Percentiles rank a stretch among this genome's conserved stretches.
These are phyloP conservation scores for Oreochromis grahami DNA, from an alignment of 2,797 vertebrate species.

Conservation along the genomic window DNA sequence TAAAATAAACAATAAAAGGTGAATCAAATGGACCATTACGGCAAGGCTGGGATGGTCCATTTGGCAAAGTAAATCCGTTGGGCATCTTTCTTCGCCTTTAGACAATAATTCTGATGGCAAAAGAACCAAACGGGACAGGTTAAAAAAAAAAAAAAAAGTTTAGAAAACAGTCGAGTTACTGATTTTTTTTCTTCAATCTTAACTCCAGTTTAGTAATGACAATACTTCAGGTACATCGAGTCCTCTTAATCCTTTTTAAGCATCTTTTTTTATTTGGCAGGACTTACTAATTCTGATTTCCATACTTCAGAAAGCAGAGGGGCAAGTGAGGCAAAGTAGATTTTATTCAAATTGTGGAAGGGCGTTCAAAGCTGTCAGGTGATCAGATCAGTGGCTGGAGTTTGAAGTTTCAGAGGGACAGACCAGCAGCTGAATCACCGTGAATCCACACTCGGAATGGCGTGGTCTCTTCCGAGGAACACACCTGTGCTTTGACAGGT, in stretches of 20 bases:
- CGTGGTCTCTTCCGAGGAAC: background rate
- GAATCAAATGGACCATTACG: no score
- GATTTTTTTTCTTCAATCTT: background rate
- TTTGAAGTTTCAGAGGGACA: background rate
- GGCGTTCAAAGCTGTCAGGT: background rate
- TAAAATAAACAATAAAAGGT: no score
- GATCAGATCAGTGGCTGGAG: background rate
- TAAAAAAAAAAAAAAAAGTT: no score
- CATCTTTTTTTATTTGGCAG: background rate
- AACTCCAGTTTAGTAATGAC: background rate
- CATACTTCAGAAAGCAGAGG: background rate
- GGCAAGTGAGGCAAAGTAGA: background rate
- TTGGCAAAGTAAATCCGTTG: no score
- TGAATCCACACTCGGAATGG: background rate
- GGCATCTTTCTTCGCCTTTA: no score
- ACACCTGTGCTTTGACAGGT: background rate
- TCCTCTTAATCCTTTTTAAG: background rate
- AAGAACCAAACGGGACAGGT: no score
- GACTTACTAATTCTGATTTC: background rate
- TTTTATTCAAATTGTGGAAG: background rate
- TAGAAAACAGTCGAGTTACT: background rate
- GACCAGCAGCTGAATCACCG: background rate
- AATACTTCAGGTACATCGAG: background rate
- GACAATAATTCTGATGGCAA: no score
- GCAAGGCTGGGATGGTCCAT: no score